phyloP scores from a whole-genome alignment of 2,888 invertebrate genomes.

The Plebejus argus region DNA sequence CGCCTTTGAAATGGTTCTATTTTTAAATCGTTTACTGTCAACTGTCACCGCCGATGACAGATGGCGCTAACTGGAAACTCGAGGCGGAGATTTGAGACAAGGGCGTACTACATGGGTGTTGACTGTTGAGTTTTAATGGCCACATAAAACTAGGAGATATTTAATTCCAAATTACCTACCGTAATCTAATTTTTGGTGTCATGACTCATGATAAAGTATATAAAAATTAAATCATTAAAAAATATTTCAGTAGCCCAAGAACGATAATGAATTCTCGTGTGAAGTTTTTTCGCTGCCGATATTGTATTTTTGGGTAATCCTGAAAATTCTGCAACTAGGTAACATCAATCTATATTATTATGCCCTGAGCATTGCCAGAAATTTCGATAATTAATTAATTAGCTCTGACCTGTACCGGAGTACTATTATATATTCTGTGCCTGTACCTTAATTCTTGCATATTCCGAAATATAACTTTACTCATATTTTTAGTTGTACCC shows the following conservation, averaged over 20 bases:
- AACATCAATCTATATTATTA: not conserved
- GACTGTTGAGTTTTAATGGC: not conserved
- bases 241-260: not conserved
- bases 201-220: too few species aligned
- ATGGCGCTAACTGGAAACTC: constrained; percentile 61
- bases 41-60: constrained; percentile 76
- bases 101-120: not conserved
- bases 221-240: not conserved
- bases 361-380: not conserved
- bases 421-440: too few species aligned
- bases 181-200: too few species aligned
- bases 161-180: not conserved
- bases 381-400: too few species aligned
- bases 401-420: too few species aligned
- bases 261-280: not conserved
- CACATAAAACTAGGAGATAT: not conserved
- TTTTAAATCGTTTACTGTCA: constrained; percentile 68
- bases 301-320: not conserved
- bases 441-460: too few species aligned
- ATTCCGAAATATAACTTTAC: not conserved
- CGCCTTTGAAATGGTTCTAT: constrained; percentile 53
- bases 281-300: not conserved
- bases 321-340: not conserved
- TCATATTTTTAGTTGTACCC: not conserved
- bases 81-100: constrained; percentile 51